Evolutionary conservation across 2,113 vertebrate genomes (phyloP).

Genomic region (Thryonomys swinderianus): DNA sequence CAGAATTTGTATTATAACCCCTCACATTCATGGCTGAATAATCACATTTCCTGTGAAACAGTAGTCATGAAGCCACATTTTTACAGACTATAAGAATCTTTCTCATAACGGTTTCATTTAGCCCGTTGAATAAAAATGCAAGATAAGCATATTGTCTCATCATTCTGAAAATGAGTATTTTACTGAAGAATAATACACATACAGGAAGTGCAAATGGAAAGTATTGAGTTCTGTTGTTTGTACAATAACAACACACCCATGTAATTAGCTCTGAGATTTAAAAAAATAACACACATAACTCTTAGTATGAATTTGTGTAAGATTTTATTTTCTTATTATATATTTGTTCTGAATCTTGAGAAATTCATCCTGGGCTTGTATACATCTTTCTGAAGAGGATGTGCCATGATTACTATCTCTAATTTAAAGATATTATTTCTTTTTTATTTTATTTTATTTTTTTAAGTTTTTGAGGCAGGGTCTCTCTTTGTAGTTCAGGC

Average conservation of each 20-base stretch:
- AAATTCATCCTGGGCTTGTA: not conserved
- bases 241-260: not conserved
- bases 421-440: not conserved
- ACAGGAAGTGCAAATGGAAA: not conserved
- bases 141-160: not conserved
- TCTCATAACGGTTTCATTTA: not conserved
- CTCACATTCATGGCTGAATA: not conserved
- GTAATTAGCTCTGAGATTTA: not conserved
- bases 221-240: not conserved
- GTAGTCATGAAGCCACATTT: not conserved
- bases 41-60: not conserved
- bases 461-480: too few relatives aligned
- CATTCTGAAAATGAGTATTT: not conserved
- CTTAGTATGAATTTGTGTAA: not conserved
- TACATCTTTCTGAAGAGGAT: not conserved
- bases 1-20: constrained; percentile 34
- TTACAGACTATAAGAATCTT: not conserved
- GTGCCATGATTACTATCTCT: not conserved
- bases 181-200: not conserved
- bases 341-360: not conserved
- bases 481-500: too few relatives aligned
- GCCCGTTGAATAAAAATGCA: not conserved
- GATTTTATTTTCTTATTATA: not conserved
- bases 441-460: too few relatives aligned
- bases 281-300: not conserved